phyloP scores from a whole-genome alignment of 2,888 invertebrate genomes.

The Pseudococcus viburni region DNA sequence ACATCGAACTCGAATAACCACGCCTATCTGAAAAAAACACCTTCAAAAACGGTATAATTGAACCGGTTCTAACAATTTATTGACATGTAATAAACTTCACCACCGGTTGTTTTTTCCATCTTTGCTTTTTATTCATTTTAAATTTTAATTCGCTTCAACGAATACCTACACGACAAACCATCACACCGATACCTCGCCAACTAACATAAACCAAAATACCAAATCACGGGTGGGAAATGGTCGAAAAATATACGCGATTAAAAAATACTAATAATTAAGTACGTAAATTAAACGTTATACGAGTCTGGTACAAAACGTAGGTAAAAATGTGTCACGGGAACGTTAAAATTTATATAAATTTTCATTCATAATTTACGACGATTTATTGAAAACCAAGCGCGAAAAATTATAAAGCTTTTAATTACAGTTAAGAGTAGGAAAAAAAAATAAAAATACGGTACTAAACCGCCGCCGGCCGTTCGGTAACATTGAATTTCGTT shows the following conservation, averaged over 20 bases:
- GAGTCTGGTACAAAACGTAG: not conserved
- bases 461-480: slow-evolving; percentile 30
- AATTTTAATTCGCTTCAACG: not conserved
- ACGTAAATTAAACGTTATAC: not conserved
- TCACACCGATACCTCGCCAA: not conserved
- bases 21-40: slow-evolving; percentile 19
- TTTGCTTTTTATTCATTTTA: not conserved
- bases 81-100: slow-evolving; percentile 20
- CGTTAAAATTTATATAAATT: slow-evolving; percentile 21
- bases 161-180: not conserved
- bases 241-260: not conserved
- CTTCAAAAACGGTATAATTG: slow-evolving; percentile 23
- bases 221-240: not conserved
- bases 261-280: not conserved
- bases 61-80: slow-evolving; percentile 24
- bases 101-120: slow-evolving; percentile 2
- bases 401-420: slow-evolving; percentile 57
- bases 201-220: not conserved
- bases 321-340: slow-evolving; percentile 16
- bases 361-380: slow-evolving; percentile 9
- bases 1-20: not conserved
- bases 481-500: slow-evolving; percentile 50
- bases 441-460: slow-evolving; percentile 14
- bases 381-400: slow-evolving; percentile 54
- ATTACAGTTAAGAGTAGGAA: slow-evolving; percentile 23